phyloP scores from a whole-genome alignment of 2,113 vertebrate species.

The Pachypanchax playfairii region DNA sequence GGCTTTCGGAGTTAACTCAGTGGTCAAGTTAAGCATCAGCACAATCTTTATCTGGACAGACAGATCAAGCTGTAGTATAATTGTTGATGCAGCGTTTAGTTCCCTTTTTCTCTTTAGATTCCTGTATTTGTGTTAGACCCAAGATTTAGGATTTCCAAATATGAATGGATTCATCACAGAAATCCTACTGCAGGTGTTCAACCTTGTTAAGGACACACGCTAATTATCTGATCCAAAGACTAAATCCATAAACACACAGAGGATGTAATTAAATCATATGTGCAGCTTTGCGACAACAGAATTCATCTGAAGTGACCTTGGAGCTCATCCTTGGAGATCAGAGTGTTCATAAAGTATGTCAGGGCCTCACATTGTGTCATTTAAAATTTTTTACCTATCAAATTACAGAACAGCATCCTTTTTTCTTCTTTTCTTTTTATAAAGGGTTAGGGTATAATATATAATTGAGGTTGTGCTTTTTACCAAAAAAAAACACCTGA shows the following conservation, averaged over 20 bases:
- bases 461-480: too few species aligned
- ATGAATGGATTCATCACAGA: constrained; percentile 9
- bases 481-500: not conserved
- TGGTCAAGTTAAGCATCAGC: constrained; percentile 41
- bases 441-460: too few species aligned
- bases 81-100: not conserved
- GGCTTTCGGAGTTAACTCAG: constrained; percentile 33
- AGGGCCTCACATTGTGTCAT: constrained; percentile 19
- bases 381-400: not conserved
- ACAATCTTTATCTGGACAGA: constrained; percentile 32
- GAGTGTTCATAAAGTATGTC: constrained; percentile 20
- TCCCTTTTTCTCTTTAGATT: not conserved
- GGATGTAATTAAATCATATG: constrained; percentile 60
- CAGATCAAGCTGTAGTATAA: constrained; percentile 12
- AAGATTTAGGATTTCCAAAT: constrained; percentile 4
- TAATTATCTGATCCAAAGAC: constrained; percentile 58
- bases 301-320: constrained; percentile 69
- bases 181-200: constrained; percentile 32
- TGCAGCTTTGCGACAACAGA: constrained; percentile 55
- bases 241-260: constrained; percentile 73
- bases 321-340: constrained; percentile 39
- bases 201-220: constrained; percentile 64
- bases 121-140: not conserved
- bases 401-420: too few species aligned
- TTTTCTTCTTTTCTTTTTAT: too few species aligned